Evolutionary conservation across 2,113 vertebrate genomes (phyloP), one percentile per base, ranked within the genome.

Genomic region (Carassius auratus): DNA sequence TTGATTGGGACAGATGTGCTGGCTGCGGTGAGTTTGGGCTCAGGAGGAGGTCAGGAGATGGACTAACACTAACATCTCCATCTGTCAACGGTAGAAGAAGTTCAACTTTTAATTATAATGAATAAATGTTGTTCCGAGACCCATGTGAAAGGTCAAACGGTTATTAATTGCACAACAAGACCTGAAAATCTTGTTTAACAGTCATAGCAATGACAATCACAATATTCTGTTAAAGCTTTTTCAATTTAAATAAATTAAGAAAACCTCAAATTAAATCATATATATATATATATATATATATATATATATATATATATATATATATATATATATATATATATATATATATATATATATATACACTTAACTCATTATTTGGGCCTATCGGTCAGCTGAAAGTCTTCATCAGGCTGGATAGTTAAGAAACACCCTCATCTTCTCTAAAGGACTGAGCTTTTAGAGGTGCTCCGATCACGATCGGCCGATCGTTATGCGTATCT

Each of bases 31-130:
- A 57, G 30, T 59, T 9, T 77, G 74, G 68, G 17, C 36, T 76
- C 74, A 30, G 1, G 66, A 89, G 85, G 84, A 83, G 79, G 84
- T 45, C 81, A 74, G 52, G 38, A 84, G 88, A 89, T 86, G 30
- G 83, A 86, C 89, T 90, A 88, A 85, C 90, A 73, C 89, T 88
- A 91, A 92, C 89, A 90, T 92, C 90, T 94, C 93, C 92, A 93
- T 94, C 92, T 92, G 91, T 94, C 93, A 94, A 91, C 86, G 85
- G 23, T 86, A 91, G 89, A 92, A 90, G 91, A 93, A 92, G 92
- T 90, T 89, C 92, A 93, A 92, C 90, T 93, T 93, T 93, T 94
- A 93, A 95, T 94, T 94, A 94, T 94, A 93, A 89, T 89, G 91
- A 91, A 93, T 92, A 89, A 91, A 91, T 87, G 90, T 88, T 69